A percentile compares a stretch with the other conserved stretches of the same genome.
Evolutionary conservation across 1,140 invertebrate genomes (phyloP).

Genomic region (Paralvinella palmiformis): DNA sequence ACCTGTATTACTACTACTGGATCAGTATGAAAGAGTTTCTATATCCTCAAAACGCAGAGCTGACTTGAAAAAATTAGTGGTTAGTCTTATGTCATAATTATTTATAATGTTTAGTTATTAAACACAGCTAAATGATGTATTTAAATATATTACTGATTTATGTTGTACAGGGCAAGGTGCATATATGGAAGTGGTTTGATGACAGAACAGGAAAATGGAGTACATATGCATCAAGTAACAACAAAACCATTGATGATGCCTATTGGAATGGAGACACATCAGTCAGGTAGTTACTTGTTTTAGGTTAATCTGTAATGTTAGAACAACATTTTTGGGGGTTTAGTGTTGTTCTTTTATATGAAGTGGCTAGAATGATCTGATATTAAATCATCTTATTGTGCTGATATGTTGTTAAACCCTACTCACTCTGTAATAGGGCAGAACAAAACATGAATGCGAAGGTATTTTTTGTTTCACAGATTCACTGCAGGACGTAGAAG

Average conservation of each 20-base stretch:
- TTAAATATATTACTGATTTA: neutral
- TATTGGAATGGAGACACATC: constrained; percentile 71
- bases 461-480: constrained; percentile 28
- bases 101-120: neutral
- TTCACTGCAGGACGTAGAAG: constrained; percentile 69
- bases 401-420: too few relatives aligned
- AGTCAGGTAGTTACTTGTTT: constrained; percentile 51
- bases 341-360: too few relatives aligned
- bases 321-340: too few relatives aligned
- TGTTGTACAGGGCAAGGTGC: constrained; percentile 48
- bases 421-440: too few relatives aligned
- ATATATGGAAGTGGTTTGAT: constrained; percentile 83
- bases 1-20: constrained; percentile 69
- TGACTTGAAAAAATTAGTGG: constrained; percentile 59
- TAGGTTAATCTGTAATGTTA: neutral
- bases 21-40: constrained; percentile 75
- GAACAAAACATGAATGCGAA: too few relatives aligned
- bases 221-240: constrained; percentile 66
- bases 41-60: constrained; percentile 65
- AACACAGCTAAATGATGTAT: neutral
- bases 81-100: constrained; percentile 49
- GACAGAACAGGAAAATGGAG: constrained; percentile 75
- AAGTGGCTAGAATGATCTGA: too few relatives aligned
- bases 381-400: too few relatives aligned
- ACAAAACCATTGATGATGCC: constrained; percentile 75